Evolutionary conservation across 2,797 vertebrate species (phyloP).

Genomic region (Eidolon dupreanum): DNA sequence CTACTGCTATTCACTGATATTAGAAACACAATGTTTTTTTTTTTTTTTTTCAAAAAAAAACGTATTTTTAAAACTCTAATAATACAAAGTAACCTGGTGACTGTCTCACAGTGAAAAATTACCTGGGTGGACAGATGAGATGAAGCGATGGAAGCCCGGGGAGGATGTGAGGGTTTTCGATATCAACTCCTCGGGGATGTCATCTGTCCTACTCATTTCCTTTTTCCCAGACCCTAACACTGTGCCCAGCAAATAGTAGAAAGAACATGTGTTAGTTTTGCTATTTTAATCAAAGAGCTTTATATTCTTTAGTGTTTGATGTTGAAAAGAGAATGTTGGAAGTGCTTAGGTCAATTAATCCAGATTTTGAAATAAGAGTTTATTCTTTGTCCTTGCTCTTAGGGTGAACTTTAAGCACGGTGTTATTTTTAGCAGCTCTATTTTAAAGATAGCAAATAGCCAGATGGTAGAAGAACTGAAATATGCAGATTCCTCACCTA

Average conservation of each 20-base stretch:
- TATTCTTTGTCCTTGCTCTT: background rate
- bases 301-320: background rate
- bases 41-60: background rate
- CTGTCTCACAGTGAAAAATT: background rate
- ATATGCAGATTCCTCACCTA: background rate
- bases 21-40: background rate
- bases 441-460: slow-evolving; percentile 3
- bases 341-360: slow-evolving; percentile 3
- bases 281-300: background rate
- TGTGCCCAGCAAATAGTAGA: background rate
- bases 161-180: background rate
- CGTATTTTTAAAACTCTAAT: background rate
- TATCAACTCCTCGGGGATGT: background rate
- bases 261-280: background rate
- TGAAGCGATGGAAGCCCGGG: background rate
- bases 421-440: background rate
- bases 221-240: background rate
- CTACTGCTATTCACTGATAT: background rate
- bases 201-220: background rate
- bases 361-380: background rate
- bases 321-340: background rate
- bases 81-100: background rate
- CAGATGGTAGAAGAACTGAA: background rate
- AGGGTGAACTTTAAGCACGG: background rate
- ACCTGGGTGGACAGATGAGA: background rate